Evolutionary conservation across 2,113 vertebrate genomes (phyloP), one percentile per base, ranked within the genome.

Genomic region (Prietella phreatophila): DNA sequence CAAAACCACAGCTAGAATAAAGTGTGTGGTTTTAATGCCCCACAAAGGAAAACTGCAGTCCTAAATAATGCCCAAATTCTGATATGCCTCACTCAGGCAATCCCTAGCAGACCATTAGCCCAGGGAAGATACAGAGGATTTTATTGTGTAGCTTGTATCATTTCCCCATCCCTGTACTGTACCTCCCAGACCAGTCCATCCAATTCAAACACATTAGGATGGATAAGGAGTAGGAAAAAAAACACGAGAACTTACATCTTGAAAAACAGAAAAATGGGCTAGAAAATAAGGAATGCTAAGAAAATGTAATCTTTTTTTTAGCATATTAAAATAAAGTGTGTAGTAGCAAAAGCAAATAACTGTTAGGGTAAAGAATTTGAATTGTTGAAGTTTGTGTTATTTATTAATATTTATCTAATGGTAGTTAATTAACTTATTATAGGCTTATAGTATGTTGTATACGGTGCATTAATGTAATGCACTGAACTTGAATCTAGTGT

Each of bases 381-480:
- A 86, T 86, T 91, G 93, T 92, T 89, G 69, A 93, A 91, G 89
- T 93, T 91, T 90, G 75, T 88, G 87, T 87, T 91, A 91, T 94
- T 93, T 91, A 93, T 91, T 92, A 91, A 92, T 93, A 94, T 87
- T 92, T 91, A 92, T 93, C 92, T 91, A 92, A 93, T 88, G 91
- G 89, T 94, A 94, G 91, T 92, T 81, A 91, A 87, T 91, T 93
- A 93, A 91, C 90, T 91, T 91, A 80, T 69, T 92, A 88, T 87
- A 67, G 82, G 25, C 42, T 56, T 65, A 78, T 50, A 90, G 81
- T 83, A 83, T 83, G 79, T 83, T 30, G 14, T 90, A 83, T 89
- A 83, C 86, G 65, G 69, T 84, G 58, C 71, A 90, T 87, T 87
- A 85, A 91, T 89, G 86, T 92, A 92, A 89, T 50, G 88, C 84